Evolutionary conservation across 2,113 vertebrate species (phyloP), one percentile per base, ranked within the genome.

Genomic region (Psittacara wagleri): DNA sequence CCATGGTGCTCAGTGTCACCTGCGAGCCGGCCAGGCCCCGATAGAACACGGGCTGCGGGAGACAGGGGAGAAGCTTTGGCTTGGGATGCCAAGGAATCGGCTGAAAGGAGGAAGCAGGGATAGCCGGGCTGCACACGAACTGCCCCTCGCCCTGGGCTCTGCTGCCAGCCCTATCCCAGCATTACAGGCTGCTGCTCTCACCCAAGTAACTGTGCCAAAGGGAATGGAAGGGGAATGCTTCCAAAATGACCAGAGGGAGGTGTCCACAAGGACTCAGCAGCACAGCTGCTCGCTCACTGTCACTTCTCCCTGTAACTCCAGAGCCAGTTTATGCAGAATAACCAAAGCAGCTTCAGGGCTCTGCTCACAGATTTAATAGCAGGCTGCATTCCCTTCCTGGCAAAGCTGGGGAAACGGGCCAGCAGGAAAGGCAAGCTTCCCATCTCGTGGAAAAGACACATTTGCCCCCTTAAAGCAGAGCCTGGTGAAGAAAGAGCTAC

Each of bases 1-100:
- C 98, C 97, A 99, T 97, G 97, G 98, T 99, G 98, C 98, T 99
- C 96, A 99, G 98, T 3, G 98, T 99, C 73, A 99, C 99, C 97
- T 99, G 99, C 1, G 99, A 99, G 90, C 99, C 99, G 0, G 99
- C 99, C 41, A 99, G 98, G 11, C 99, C 99, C 88, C 98, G 99
- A 96, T 99, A 99, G 91, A 99, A 99, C 25, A 98, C 91, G 1
- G 98, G 97, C 99, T 99, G 97, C 16, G 83, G 96, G 77, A 88
- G 88, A n/a, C 83, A 82, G 81, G 73, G 72, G 52, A 35, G 4
- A 27, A 66, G 16, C 5, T 75, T 52, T 25, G 79, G 73, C 6
- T 12, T 61, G 69, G 66, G 41, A 13, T 17, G 22, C 59, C 67
- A 13, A 33, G 70, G 72, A 48, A 17, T 2, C 3, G 17, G n/a